Base-by-base conservation (phyloP, 2,113 vertebrate genomes). In the Bujurquina vittata region DNA sequence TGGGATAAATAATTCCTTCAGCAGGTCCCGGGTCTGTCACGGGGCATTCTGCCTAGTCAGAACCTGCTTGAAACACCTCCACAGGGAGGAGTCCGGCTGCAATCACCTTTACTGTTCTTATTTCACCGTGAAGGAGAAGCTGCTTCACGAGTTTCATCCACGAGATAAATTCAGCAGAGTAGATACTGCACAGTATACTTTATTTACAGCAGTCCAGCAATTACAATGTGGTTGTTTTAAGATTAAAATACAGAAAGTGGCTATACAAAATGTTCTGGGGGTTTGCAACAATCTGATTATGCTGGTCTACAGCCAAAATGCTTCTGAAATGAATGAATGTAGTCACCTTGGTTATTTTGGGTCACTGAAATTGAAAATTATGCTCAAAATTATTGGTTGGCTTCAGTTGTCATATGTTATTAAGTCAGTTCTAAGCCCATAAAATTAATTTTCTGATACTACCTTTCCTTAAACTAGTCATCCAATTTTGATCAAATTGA, bases 1-100 rank as follows among this genome's bases (percentile, higher is more conserved):
- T 67, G 59, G 63, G 75, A 86, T 57, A 52, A 65, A 54, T 73
- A 63, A 80, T 78, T 59, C 58, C 65, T 83, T 56, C 56, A 74
- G 79, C 14, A 11, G 43, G 31, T 63, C 75, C 4, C n/a, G 22
- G 62, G 37, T 84, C 59, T 80, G 49, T 63, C 37, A 80, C 79
- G 52, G 58, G 46, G 31, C 52, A 23, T 56, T 20, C 69, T 78
- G 33, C 17, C 15, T 26, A 33, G 75, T 57, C 63, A 57, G 75
- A 37, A 84, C 74, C 37, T 79, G 78, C 67, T 22, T 1, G 4
- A 60, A 84, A 83, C 72, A 15, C 26, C 72, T 75, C 84, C 26
- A 1, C 59, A 12, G 60, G 60, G 67, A 81, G 57, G 23, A 46
- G 17, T 33, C 81, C 57, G 14, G 69, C n/a, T 54, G 40, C 23